These are phyloP conservation scores for Chalcosyrphus nemorum DNA, from an alignment of 2,888 invertebrate species.

Conservation along the genomic window DNA sequence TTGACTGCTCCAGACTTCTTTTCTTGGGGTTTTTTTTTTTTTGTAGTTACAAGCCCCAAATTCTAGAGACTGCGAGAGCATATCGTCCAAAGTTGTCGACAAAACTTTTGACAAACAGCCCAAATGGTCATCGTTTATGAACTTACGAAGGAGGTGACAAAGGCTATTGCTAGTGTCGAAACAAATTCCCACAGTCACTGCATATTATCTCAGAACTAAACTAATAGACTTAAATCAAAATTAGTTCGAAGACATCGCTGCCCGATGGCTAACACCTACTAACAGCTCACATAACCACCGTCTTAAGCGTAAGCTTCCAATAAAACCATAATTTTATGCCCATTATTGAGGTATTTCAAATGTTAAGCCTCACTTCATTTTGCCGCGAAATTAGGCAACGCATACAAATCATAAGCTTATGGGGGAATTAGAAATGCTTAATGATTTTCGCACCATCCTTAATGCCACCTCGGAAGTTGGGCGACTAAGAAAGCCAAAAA, in stretches of 20 bases:
- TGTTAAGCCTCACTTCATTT: neutral
- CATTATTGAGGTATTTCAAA: neutral
- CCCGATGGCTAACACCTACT: neutral
- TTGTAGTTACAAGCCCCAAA: no score
- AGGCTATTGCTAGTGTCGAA: no score
- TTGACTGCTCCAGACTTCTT: no score
- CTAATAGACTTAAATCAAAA: neutral
- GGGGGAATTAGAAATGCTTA: neutral
- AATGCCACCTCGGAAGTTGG: neutral
- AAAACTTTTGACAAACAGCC: no score
- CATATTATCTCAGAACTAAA: no score
- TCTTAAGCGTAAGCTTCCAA: neutral
- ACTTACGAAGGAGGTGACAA: no score
- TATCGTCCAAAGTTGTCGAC: no score
- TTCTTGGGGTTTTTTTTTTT: no score
- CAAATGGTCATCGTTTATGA: no score
- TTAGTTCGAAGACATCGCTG: neutral
- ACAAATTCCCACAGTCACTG: no score
- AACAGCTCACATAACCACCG: neutral
- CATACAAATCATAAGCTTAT: neutral
- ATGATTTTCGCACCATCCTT: slow-evolving; percentile 2
- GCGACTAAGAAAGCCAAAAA: neutral
- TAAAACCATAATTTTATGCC: neutral
- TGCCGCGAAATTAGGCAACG: neutral
- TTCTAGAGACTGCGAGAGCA: no score